These are phyloP conservation scores for human (Homo sapiens) DNA, from an alignment of 2,113 vertebrate species.

Conservation along the genomic window GRCh38 chr17:32361501-32362000, in stretches of 20 bases:
- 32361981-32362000: conserved; percentile 55
- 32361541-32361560: conserved; percentile 87
- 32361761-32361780: not conserved
- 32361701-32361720: conserved; percentile 44
- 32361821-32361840: conserved; percentile 9
- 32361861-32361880: not conserved
- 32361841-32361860: not conserved
- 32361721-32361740: not conserved
- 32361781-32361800: not conserved
- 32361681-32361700: conserved; percentile 53
- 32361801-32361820: not conserved
- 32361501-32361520: conserved; percentile 90
- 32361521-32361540: conserved; percentile 89
- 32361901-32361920: no score
- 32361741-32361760: conserved; percentile 25
- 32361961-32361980: conserved; percentile 44
- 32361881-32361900: conserved; percentile 19
- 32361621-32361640: conserved; percentile 61
- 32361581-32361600: conserved; percentile 75
- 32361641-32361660: conserved; percentile 59
- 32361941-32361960: conserved; percentile 29
- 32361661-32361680: conserved; percentile 58
- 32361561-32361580: conserved; percentile 82
- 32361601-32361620: conserved; percentile 69
- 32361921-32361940: conserved; percentile 8